Evolutionary conservation across 2,888 invertebrate genomes (phyloP), one percentile per base, ranked within the genome.

Genomic region (Melinaea marsaeus): DNA sequence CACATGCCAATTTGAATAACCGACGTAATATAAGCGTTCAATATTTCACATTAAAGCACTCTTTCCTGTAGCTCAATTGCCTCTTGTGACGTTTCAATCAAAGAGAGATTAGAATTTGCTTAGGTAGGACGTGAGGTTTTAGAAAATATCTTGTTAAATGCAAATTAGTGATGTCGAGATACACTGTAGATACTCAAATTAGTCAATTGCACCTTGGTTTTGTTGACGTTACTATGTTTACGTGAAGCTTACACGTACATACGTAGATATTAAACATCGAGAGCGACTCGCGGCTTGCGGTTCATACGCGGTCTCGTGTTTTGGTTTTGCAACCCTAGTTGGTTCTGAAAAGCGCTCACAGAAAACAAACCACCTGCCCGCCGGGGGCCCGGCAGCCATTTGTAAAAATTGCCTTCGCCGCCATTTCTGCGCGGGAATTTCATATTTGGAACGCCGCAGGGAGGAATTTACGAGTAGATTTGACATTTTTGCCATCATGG

Each of bases 391-490:
- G 88, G 88, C 89, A 85, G 90, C 89, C 90, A 89, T 89, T 89
- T 90, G 87, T 87, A 90, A 89, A 88, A 88, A 88, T 88, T 88
- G 83, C 87, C 89, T 86, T 77, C 84, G 84, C 83, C 90, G 88
- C 89, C 90, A 89, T 88, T 90, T 90, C 80, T 85, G 74, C 83
- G 85, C 86, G 88, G 81, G 85, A 86, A 88, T 87, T 88, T 88
- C 86, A 88, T 88, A 89, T 89, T 88, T 85, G 83, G 80, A 83
- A 79, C 86, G 84, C 78, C 83, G 83, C 87, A 79, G 90, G 90
- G 89, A 77, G 84, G 79, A 79, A 83, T 80, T 81, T 77, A 79
- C 81, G 83, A 72, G 76, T 76, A 75, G 75, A 85, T 83, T 86
- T 85, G 87, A 86, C 85, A 81, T 83, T 84, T 84, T 82, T 77